phyloP scores from a whole-genome alignment of 1,140 invertebrate genomes.

The Onthophagus taurus region DNA sequence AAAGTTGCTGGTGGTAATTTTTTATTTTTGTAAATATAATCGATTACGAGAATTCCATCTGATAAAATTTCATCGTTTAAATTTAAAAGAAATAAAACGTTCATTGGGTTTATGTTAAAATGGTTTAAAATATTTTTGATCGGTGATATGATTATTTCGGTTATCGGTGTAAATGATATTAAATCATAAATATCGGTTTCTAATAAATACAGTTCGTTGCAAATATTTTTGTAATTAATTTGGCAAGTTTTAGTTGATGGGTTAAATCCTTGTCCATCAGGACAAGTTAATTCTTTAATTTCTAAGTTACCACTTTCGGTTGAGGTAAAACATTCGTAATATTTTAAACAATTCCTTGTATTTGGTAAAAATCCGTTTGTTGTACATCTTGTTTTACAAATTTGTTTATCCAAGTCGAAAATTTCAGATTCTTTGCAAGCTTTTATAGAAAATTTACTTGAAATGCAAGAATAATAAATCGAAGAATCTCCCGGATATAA shows the following conservation, averaged over 20 bases:
- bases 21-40: conserved; percentile 11
- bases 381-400: neutral
- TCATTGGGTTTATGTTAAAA: conserved; percentile 7
- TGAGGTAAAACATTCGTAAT: conserved; percentile 1
- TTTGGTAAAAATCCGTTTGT: neutral
- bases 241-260: conserved; percentile 1
- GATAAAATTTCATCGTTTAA: conserved; percentile 2
- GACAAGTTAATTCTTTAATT: neutral
- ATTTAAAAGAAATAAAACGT: conserved; percentile 3
- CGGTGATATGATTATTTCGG: neutral
- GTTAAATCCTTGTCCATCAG: conserved; percentile 7
- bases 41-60: conserved; percentile 2
- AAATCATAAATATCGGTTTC: conserved; percentile 4
- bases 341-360: conserved; percentile 5
- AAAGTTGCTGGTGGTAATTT: neutral
- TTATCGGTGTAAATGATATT: conserved; percentile 3
- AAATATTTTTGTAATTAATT: neutral
- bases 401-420: neutral
- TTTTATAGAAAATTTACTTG: neutral
- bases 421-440: conserved; percentile 2
- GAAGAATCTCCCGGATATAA: conserved; percentile 6
- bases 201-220: conserved; percentile 6
- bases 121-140: conserved; percentile 3
- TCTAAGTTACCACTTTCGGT: neutral
- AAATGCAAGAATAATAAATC: conserved; percentile 7